phyloP scores from a whole-genome alignment of 2,113 vertebrate genomes.

The Irena cyanogastra region DNA sequence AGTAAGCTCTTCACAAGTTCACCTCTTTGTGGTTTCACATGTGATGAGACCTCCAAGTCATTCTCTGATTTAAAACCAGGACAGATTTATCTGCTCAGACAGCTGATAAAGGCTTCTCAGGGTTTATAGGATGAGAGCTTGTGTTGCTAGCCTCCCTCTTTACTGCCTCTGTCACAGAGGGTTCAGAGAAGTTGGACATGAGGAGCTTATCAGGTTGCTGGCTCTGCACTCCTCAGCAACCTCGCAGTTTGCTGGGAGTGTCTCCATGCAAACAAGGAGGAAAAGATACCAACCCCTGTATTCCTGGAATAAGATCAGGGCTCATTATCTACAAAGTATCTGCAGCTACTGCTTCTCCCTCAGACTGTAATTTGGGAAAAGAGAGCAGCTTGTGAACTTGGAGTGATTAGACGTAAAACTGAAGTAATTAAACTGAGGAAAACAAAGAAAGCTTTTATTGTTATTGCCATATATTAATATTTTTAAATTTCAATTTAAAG shows the following conservation, averaged over 20 bases:
- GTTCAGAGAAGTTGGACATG: neutral
- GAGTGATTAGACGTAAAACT: neutral
- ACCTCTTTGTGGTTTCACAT: neutral
- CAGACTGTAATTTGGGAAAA: neutral
- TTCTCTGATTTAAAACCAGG: neutral
- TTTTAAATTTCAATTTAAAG: neutral
- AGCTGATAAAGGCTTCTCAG: neutral
- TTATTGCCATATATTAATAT: neutral
- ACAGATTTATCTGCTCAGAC: neutral
- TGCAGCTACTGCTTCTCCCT: neutral
- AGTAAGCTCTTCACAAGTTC: neutral
- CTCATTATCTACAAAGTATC: neutral
- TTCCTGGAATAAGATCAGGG: neutral
- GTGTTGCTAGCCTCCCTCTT: neutral
- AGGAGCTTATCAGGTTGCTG: neutral
- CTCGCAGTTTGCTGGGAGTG: neutral
- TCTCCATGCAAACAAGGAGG: neutral
- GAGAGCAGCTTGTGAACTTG: neutral
- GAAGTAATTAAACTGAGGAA: neutral
- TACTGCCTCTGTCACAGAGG: neutral
- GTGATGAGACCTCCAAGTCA: neutral
- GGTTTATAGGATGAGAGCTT: neutral
- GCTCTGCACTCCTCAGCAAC: neutral
- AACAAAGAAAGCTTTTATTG: neutral
- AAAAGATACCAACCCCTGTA: neutral